Percentiles rank a stretch among this genome's conserved stretches.
Evolutionary conservation across 2,113 vertebrate genomes (phyloP).

Genomic region (Dromiciops gliroides): DNA sequence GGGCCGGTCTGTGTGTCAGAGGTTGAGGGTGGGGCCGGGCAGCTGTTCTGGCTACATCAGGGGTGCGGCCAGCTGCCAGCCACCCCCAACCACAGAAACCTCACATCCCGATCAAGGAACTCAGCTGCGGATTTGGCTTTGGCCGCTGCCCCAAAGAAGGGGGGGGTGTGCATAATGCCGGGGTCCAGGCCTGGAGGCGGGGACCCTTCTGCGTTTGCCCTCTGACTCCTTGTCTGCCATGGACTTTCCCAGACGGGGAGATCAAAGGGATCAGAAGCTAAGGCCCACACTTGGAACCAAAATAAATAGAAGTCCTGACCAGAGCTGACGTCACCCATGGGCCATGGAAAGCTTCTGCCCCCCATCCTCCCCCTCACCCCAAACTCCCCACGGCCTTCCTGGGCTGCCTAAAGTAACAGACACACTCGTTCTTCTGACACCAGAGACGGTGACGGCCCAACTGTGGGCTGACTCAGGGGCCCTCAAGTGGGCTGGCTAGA

Average conservation of each 20-base stretch:
- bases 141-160: not conserved
- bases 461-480: not conserved
- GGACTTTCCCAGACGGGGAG: not conserved
- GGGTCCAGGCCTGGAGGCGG: not conserved
- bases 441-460: not conserved
- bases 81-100: not conserved
- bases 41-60: not conserved
- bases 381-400: accelerated
- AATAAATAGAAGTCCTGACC: not conserved
- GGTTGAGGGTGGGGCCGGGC: not conserved
- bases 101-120: not conserved
- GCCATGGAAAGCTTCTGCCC: not conserved
- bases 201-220: not conserved
- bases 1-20: accelerated
- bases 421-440: not conserved
- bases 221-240: not conserved
- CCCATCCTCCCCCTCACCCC: not conserved
- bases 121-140: not conserved
- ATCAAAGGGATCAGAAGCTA: not conserved
- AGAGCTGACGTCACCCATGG: not conserved
- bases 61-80: not conserved
- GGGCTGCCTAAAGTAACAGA: not conserved
- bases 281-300: not conserved
- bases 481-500: not conserved
- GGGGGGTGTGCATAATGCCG: not conserved